Evolutionary conservation across 2,797 vertebrate genomes (phyloP), one percentile per base, ranked within the genome.

Genomic region (Philypnodon macrostomus): DNA sequence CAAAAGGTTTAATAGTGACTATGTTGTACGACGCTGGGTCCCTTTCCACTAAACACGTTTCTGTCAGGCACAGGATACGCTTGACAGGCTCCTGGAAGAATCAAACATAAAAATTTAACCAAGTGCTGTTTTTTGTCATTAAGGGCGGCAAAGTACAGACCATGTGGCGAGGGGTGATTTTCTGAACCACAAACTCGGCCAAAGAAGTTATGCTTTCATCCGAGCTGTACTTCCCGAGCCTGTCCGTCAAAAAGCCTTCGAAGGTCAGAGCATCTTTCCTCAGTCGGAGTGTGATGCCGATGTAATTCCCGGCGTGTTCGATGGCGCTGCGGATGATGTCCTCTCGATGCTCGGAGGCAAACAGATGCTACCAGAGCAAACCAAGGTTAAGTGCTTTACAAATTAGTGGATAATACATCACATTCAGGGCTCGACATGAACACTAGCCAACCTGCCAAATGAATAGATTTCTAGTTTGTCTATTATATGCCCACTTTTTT

Each of bases 1-100:
- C 95, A 39, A 99, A 92, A 33, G 97, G 96, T 77, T 99, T 99
- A 77, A 99, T 58, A 55, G 96, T 98, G 63, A 92, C 93, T 47
- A 99, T 98, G 82, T 98, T 99, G 76, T 98, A 99, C 0, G 97
- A 97, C 47, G 93, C 95, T 7, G 95, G 96, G 75, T 99, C 97
- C 64, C 96, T 87, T 80, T 98, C 96, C 58, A 99, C 95, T 54
- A 99, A 84, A 78, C 95, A 98, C 1, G 95, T 97, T 88, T 99
- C 97, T 16, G 97, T 98, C 64, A 99, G 92, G 12, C 92, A 92
- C 53, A 99, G 76, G 35, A 98, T 88, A 70, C 97, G 93, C 75
- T 93, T 98, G 6, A 94, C 87, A 3, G 96, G 94, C 63, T 99
- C 97, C 97, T 99, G 62, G 21, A 42, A 5, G 79, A 10, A 41